Conservation (phyloP, 2,888 invertebrate genomes). For the Drosophila birchii region DNA sequence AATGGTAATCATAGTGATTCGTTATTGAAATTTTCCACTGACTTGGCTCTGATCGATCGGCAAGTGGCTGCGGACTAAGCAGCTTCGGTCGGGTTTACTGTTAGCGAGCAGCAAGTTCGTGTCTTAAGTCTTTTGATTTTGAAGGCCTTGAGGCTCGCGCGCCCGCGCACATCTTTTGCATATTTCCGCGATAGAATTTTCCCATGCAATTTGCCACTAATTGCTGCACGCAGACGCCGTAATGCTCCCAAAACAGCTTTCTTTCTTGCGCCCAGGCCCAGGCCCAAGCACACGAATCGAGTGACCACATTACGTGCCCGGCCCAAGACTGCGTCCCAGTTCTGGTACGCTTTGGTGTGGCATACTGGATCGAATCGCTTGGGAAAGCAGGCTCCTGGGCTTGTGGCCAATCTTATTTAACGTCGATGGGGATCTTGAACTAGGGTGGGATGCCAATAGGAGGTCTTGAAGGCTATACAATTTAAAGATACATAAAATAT, state of each 20-base stretch:
- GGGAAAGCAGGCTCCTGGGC: conserved; percentile 29
- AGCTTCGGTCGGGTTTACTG: conserved; percentile 59
- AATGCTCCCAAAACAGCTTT: conserved; percentile 51
- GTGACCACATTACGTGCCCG: conserved; percentile 57
- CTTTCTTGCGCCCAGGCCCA: conserved; percentile 58
- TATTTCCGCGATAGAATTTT: conserved; percentile 68
- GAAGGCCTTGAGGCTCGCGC: conserved; percentile 46
- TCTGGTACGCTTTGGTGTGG: conserved; percentile 14
- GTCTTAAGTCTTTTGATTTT: conserved; percentile 66
- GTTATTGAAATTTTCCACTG: conserved; percentile 71
- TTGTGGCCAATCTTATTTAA: conserved; percentile 8
- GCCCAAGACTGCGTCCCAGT: conserved; percentile 31
- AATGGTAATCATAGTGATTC: conserved; percentile 80
- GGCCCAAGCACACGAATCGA: conserved; percentile 46
- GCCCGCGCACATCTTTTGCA: conserved; percentile 63
- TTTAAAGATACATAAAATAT: too few relatives aligned
- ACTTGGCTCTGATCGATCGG: conserved; percentile 37
- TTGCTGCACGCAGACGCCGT: conserved; percentile 71
- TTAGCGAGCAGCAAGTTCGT: conserved; percentile 61
- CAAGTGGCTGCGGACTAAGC: conserved; percentile 39
- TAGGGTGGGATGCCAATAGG: neutral
- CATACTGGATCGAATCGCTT: conserved; percentile 21
- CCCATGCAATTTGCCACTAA: conserved; percentile 78
- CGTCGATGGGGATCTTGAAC: neutral
- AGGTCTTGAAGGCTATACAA: neutral